phyloP scores from a whole-genome alignment of 1,140 invertebrate genomes.

The Hesperophylax magnus region DNA sequence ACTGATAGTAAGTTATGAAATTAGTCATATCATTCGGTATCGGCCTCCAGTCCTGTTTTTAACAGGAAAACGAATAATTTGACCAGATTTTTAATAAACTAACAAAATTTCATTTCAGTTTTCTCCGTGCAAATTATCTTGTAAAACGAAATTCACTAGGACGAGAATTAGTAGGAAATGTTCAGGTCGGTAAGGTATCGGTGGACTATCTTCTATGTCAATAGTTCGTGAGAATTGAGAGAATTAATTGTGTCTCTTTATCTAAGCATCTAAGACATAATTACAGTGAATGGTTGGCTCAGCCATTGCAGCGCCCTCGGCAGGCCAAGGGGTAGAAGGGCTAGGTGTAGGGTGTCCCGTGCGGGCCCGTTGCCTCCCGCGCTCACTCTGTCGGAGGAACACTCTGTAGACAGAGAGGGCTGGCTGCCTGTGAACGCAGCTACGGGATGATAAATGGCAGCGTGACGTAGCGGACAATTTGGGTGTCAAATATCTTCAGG shows the following conservation, averaged over 20 bases:
- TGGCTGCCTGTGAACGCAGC: slow-evolving; percentile 13
- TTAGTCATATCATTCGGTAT: no score
- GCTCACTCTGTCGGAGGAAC: slow-evolving; percentile 40
- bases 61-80: no score
- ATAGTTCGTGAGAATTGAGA: not conserved
- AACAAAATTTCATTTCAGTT: no score
- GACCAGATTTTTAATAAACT: no score
- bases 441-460: slow-evolving; percentile 41
- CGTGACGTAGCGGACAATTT: slow-evolving; percentile 38
- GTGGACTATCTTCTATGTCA: not conserved
- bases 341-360: not conserved
- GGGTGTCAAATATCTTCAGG: slow-evolving; percentile 48
- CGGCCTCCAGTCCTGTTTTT: no score
- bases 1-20: no score
- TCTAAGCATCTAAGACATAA: slow-evolving; percentile 11
- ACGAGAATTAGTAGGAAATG: not conserved
- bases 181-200: no score
- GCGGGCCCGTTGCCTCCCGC: not conserved
- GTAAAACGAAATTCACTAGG: no score
- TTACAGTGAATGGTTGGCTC: not conserved
- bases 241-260: not conserved
- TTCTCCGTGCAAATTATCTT: no score
- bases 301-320: not conserved
- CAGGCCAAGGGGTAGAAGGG: not conserved
- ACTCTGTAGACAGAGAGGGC: slow-evolving; percentile 34